Evolutionary conservation across 2,113 vertebrate species (phyloP).

Genomic region (Phrynocephalus versicolor): DNA sequence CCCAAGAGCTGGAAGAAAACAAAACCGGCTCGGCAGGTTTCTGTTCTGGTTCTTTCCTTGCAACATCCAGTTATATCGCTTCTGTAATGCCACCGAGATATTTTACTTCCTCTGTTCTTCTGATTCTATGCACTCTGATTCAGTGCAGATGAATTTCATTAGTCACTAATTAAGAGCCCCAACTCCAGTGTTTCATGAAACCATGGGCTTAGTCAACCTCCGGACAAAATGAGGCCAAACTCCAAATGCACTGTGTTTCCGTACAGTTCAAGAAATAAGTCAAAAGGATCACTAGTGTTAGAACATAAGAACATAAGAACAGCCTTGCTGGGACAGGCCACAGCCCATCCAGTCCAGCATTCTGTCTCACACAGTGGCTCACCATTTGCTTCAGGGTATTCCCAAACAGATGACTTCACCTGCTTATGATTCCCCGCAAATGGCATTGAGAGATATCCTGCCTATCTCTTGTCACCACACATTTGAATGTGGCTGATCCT

Average conservation of each 20-base stretch:
- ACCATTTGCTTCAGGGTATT: too few relatives aligned
- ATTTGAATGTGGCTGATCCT: too few relatives aligned
- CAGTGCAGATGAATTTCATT: background rate
- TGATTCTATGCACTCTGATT: background rate
- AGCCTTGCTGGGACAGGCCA: too few relatives aligned
- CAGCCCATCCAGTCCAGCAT: too few relatives aligned
- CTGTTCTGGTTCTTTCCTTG: background rate
- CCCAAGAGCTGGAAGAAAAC: constrained; percentile 37
- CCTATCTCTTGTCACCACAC: too few relatives aligned
- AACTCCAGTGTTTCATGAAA: background rate
- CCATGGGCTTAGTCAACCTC: background rate
- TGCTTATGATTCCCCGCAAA: too few relatives aligned
- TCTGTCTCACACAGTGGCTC: too few relatives aligned
- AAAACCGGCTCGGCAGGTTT: constrained; percentile 5
- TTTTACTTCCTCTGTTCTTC: background rate
- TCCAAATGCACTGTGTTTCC: background rate
- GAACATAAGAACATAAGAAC: too few relatives aligned
- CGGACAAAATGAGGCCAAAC: background rate
- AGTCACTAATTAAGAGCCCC: background rate
- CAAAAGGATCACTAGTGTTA: background rate
- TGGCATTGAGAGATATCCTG: too few relatives aligned
- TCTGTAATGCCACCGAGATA: background rate
- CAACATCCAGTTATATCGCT: background rate
- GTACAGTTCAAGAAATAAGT: background rate
- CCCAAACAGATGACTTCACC: too few relatives aligned